Percentiles rank a stretch among this genome's conserved stretches.
Evolutionary conservation across 2,888 invertebrate species (phyloP).

Genomic region (Erpobdella octoculata): DNA sequence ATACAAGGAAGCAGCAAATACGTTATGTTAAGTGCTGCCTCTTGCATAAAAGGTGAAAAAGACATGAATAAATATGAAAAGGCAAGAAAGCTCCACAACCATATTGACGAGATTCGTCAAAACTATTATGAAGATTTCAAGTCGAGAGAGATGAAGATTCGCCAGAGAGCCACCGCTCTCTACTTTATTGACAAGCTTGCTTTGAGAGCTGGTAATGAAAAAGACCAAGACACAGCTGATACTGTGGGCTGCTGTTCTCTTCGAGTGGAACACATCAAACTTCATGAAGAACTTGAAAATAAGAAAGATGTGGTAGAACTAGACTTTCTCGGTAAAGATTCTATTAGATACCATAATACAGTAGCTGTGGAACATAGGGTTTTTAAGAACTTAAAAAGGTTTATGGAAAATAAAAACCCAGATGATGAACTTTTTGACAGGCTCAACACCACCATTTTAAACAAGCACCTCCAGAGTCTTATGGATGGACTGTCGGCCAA

Average conservation of each 20-base stretch:
- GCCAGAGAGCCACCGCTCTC: constrained; percentile 91
- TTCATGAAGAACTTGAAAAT: constrained; percentile 62
- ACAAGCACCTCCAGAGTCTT: constrained; percentile 90
- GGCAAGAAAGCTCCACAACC: constrained; percentile 80
- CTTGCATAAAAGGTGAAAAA: constrained; percentile 95
- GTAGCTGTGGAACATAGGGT: constrained; percentile 95
- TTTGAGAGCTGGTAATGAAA: constrained; percentile 97
- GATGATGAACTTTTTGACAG: constrained; percentile 96
- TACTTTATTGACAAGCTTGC: constrained; percentile 97
- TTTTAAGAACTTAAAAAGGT: constrained; percentile 90
- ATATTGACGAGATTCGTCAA: constrained; percentile 81
- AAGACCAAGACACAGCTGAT: constrained; percentile 93
- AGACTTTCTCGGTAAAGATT: constrained; percentile 74
- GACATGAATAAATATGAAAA: constrained; percentile 99
- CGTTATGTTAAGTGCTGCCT: constrained; percentile 97
- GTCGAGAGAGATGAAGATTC: constrained; percentile 92
- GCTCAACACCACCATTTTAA: constrained; percentile 86
- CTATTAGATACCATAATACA: constrained; percentile 74
- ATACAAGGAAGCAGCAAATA: constrained; percentile 86
- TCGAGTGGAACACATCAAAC: constrained; percentile 84
- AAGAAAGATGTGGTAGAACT: constrained; percentile 79
- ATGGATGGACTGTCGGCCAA: constrained; percentile 98
- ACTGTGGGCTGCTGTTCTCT: constrained; percentile 98
- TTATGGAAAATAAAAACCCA: constrained; percentile 89
- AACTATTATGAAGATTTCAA: constrained; percentile 86